Conservation (phyloP, 2,797 vertebrate species). For the Sebastes aleutianus region DNA sequence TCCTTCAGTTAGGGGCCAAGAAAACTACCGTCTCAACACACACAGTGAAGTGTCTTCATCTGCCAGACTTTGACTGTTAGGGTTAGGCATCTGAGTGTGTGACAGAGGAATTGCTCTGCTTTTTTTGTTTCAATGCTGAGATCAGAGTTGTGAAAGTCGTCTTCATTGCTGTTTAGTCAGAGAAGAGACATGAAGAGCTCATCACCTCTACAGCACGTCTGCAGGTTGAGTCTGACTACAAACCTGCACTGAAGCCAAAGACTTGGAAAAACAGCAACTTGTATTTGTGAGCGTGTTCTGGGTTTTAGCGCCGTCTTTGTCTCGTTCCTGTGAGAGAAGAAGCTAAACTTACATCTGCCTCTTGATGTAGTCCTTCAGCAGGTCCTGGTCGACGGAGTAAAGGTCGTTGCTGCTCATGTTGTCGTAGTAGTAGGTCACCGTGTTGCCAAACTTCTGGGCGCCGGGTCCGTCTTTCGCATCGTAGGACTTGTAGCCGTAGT, state of each 20-base stretch:
- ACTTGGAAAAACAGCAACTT: neutral
- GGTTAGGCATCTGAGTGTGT: no score
- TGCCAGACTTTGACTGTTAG: neutral
- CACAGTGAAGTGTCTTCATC: neutral
- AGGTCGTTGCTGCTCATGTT: conserved; percentile 96
- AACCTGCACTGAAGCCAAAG: neutral
- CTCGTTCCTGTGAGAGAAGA: neutral
- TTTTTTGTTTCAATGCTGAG: conserved; percentile 34
- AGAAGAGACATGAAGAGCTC: conserved; percentile 74
- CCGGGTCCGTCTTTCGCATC: conserved; percentile 87
- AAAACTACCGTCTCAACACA: neutral
- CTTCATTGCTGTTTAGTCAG: conserved; percentile 56
- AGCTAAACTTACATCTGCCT: conserved; percentile 91
- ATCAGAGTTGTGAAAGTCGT: conserved; percentile 58
- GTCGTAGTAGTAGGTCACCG: conserved; percentile 97
- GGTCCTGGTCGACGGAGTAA: conserved; percentile 92
- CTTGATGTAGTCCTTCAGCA: conserved; percentile 99
- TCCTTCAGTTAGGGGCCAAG: neutral
- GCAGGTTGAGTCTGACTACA: neutral
- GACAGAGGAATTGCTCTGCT: no score
- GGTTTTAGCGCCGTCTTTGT: neutral
- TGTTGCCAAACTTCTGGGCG: conserved; percentile 89
- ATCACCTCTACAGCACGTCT: conserved; percentile 57
- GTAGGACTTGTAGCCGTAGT: conserved; percentile 92
- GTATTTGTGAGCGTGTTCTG: neutral